Evolutionary conservation across 2,888 invertebrate species (phyloP).

Genomic region (Campopleginae sp.): DNA sequence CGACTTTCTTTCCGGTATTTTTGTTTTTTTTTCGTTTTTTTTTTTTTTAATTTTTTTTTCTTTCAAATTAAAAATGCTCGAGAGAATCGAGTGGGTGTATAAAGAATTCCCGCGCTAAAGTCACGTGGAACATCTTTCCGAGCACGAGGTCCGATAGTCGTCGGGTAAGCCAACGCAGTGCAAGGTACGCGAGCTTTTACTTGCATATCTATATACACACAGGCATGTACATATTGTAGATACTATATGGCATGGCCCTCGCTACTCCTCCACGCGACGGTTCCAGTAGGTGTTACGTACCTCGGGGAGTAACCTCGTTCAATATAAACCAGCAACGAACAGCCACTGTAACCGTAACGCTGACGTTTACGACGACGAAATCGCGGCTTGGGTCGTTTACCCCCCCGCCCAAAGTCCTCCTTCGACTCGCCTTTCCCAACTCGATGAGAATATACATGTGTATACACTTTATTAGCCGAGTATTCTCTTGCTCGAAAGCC

Average conservation of each 20-base stretch:
- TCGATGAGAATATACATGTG: slow-evolving; percentile 29
- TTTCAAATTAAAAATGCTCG: neutral
- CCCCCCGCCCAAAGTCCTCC: slow-evolving; percentile 73
- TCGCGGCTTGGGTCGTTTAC: slow-evolving; percentile 84
- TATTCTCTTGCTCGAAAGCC: slow-evolving; percentile 25
- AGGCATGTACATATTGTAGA: slow-evolving; percentile 32
- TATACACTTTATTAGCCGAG: slow-evolving; percentile 14
- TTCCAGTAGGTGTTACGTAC: slow-evolving; percentile 83
- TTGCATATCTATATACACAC: slow-evolving; percentile 41
- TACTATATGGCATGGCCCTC: slow-evolving; percentile 42
- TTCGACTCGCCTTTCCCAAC: slow-evolving; percentile 64
- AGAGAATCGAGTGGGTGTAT: neutral
- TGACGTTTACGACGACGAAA: slow-evolving; percentile 85
- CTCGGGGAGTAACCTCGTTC: slow-evolving; percentile 84
- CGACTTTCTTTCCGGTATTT: no score
- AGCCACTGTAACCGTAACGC: slow-evolving; percentile 84
- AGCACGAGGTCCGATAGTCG: slow-evolving; percentile 58
- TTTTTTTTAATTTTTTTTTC: neutral
- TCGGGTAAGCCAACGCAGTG: slow-evolving; percentile 63
- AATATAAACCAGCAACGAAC: slow-evolving; percentile 84
- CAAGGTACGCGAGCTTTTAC: slow-evolving; percentile 23
- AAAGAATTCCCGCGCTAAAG: slow-evolving; percentile 80
- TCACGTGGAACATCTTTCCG: slow-evolving; percentile 77
- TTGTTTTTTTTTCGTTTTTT: no score
- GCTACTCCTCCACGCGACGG: slow-evolving; percentile 69